phyloP scores from a whole-genome alignment of 2,888 invertebrate genomes.

The Caenorhabditis virilis region DNA sequence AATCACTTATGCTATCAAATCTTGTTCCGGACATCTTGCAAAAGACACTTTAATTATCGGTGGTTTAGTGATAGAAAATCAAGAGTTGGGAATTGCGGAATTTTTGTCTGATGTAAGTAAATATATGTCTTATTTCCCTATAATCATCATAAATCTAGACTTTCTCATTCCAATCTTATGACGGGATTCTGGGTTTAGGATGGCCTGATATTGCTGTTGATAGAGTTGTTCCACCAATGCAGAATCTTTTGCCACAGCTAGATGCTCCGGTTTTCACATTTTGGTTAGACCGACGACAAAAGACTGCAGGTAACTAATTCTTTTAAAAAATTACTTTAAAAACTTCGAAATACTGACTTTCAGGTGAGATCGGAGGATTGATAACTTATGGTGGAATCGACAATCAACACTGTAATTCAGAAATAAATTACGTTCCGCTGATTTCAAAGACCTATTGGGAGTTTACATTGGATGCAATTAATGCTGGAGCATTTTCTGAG shows the following conservation, averaged over 20 bases:
- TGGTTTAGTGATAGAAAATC: conserved; percentile 44
- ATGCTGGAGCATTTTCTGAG: conserved; percentile 37
- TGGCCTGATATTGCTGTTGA: conserved; percentile 79
- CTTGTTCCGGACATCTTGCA: conserved; percentile 48
- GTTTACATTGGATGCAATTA: conserved; percentile 44
- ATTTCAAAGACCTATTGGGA: conserved; percentile 59
- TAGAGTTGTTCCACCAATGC: conserved; percentile 87
- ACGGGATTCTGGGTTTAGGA: conserved; percentile 60
- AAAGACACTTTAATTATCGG: conserved; percentile 43
- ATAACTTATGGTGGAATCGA: conserved; percentile 60
- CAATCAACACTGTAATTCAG: conserved; percentile 47
- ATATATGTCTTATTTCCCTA: background rate
- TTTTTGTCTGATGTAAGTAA: conserved; percentile 29
- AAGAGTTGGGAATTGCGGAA: conserved; percentile 53
- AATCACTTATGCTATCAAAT: conserved; percentile 54
- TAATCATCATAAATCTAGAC: conserved; percentile 1
- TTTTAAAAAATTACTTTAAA: too few species aligned
- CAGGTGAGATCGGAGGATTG: conserved; percentile 45
- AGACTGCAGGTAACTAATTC: too few species aligned
- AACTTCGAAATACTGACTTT: too few species aligned
- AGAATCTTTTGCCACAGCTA: conserved; percentile 83
- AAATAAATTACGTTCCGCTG: conserved; percentile 49
- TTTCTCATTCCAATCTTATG: conserved; percentile 52
- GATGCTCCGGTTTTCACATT: conserved; percentile 85
- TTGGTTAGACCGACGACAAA: conserved; percentile 79